Percentiles rank a stretch among this genome's conserved stretches.
phyloP scores from a whole-genome alignment of 1,140 invertebrate genomes.

The Laupala kohalensis region DNA sequence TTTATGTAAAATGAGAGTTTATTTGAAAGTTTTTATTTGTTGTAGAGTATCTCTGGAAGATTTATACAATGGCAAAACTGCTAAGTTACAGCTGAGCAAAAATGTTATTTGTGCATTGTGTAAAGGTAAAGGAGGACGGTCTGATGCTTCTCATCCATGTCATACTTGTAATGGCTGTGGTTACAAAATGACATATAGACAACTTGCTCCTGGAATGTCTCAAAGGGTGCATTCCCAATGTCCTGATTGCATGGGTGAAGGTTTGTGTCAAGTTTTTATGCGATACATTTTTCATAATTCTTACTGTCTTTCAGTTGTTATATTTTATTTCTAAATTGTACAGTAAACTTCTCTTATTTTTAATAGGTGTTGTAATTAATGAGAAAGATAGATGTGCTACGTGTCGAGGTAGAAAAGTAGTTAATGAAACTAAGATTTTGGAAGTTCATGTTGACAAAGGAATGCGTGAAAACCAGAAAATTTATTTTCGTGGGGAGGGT shows the following conservation, averaged over 20 bases:
- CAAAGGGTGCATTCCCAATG: slow-evolving; percentile 71
- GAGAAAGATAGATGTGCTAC: slow-evolving; percentile 67
- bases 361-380: slow-evolving; percentile 50
- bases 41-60: slow-evolving; percentile 73
- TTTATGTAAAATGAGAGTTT: background rate
- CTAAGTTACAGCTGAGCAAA: slow-evolving; percentile 72
- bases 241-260: slow-evolving; percentile 49
- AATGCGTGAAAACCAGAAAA: slow-evolving; percentile 77
- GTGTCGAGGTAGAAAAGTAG: slow-evolving; percentile 71
- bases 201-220: slow-evolving; percentile 67
- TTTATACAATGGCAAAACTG: slow-evolving; percentile 76
- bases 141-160: slow-evolving; percentile 56
- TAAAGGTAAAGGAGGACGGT: slow-evolving; percentile 68
- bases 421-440: slow-evolving; percentile 63
- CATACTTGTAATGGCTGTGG: slow-evolving; percentile 64
- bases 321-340: background rate
- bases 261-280: slow-evolving; percentile 14
- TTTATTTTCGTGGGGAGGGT: slow-evolving; percentile 75
- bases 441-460: slow-evolving; percentile 86
- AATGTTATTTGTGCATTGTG: slow-evolving; percentile 76
- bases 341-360: slow-evolving; percentile 3
- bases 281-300: too few species aligned
- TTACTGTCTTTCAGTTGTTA: too few species aligned
- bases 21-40: slow-evolving; percentile 9
- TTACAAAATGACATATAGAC: slow-evolving; percentile 49